phyloP scores from a whole-genome alignment of 1,140 invertebrate genomes.

The Drosophila pectinifera region DNA sequence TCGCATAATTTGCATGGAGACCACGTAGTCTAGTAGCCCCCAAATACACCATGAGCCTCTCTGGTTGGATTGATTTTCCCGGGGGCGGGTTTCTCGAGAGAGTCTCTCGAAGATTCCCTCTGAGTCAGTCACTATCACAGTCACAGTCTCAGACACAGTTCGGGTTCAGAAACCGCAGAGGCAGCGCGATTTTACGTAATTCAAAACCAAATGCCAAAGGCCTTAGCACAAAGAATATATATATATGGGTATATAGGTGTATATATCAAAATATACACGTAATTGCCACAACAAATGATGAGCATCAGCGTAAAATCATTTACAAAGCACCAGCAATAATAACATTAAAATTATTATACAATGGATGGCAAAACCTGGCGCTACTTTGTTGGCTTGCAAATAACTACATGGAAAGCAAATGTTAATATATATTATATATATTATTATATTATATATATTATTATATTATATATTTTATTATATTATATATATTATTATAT shows the following conservation, averaged over 20 bases:
- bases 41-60: conserved; percentile 29
- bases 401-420: too few relatives aligned
- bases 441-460: too few relatives aligned
- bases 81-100: conserved; percentile 8
- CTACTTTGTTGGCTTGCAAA: background rate
- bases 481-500: too few relatives aligned
- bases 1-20: conserved; percentile 35
- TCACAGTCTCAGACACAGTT: conserved; percentile 11
- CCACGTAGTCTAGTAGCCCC: conserved; percentile 66
- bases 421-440: too few relatives aligned
- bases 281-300: conserved; percentile 42
- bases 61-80: conserved; percentile 8
- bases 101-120: conserved; percentile 4
- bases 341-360: conserved; percentile 53
- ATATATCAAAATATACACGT: conserved; percentile 4
- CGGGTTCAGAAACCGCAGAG: conserved; percentile 67
- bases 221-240: conserved; percentile 53
- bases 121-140: conserved; percentile 22
- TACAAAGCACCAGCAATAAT: conserved; percentile 43
- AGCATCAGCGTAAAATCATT: conserved; percentile 67
- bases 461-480: too few relatives aligned
- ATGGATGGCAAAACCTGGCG: conserved; percentile 10
- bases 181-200: conserved; percentile 61
- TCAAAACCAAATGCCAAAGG: conserved; percentile 58
- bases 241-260: background rate